These are phyloP conservation scores for Cryptus armator DNA, from an alignment of 2,888 invertebrate species.

Conservation along the genomic window DNA sequence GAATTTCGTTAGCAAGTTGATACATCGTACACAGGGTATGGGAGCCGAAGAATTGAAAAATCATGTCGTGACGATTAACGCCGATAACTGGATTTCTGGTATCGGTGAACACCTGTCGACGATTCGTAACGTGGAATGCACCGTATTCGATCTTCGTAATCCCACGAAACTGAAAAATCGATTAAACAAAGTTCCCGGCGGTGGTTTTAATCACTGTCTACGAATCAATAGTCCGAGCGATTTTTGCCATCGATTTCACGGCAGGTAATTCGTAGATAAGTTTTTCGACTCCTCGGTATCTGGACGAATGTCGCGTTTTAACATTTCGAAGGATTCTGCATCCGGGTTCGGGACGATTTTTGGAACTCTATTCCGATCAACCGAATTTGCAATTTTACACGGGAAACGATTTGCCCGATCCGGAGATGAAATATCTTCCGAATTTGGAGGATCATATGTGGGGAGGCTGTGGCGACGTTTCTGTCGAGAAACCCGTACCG, in stretches of 20 bases:
- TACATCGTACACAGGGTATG: slow-evolving; percentile 75
- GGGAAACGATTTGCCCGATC: slow-evolving; percentile 84
- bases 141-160: slow-evolving; percentile 85
- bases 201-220: slow-evolving; percentile 86
- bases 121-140: slow-evolving; percentile 77
- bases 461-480: slow-evolving; percentile 43
- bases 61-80: slow-evolving; percentile 84
- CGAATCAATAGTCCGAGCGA: slow-evolving; percentile 81
- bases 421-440: slow-evolving; percentile 57
- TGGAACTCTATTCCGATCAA: slow-evolving; percentile 87
- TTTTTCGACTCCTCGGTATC: neutral
- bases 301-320: neutral
- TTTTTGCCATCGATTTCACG: slow-evolving; percentile 80
- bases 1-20: neutral
- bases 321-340: slow-evolving; percentile 80
- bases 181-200: slow-evolving; percentile 81
- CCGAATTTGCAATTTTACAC: slow-evolving; percentile 88
- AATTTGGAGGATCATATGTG: slow-evolving; percentile 67
- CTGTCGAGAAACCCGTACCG: slow-evolving; percentile 8
- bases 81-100: slow-evolving; percentile 85
- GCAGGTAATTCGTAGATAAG: slow-evolving; percentile 76
- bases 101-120: slow-evolving; percentile 81
- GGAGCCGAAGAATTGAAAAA: slow-evolving; percentile 81
- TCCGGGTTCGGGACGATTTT: slow-evolving; percentile 84
- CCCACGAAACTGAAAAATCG: slow-evolving; percentile 83